Evolutionary conservation across 2,888 invertebrate genomes (phyloP), one percentile per base, ranked within the genome.

Genomic region (Clostera curtula): DNA sequence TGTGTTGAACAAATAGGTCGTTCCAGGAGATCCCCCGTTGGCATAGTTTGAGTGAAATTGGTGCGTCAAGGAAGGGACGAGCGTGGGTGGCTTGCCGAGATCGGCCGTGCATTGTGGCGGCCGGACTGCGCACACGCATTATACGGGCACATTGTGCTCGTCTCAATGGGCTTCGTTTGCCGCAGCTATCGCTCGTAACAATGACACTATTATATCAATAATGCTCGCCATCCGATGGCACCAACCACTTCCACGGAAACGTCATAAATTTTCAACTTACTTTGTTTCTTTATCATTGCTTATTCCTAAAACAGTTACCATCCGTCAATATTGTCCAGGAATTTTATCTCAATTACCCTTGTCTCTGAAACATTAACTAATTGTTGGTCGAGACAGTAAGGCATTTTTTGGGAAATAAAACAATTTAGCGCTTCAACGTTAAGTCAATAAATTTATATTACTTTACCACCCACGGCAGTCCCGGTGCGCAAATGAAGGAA

Each of bases 121-220:
- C 56, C 54, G 60, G 63, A 63, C 67, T 56, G 58, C 62, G 65
- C 72, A 59, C 53, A 52, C 40, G 59, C 61, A 74, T 71, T 75
- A 82, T 83, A 67, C 79, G 82, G 82, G 82, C 71, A 66, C 71
- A 82, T 82, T 83, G 82, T 82, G 60, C 61, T 62, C 65, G 69
- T 71, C 71, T 77, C 79, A 82, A 82, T 82, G 71, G 72, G 54
- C 60, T 71, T 74, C 76, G 67, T 72, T 72, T 67, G 71, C 74
- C 67, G 66, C 64, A 60, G 60, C 70, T 69, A 72, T 75, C 64
- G 67, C 46, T 54, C 61, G 49, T 69, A 62, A 80, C 80, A 80
- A 82, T 77, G 73, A 74, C 76, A 80, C 70, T 71, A 71, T 76
- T 75, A 72, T 75, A 73, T 71, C 74, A 76, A 75, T 79, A 73